phyloP scores from a whole-genome alignment of 2,888 invertebrate species.

The Cenopis cana region DNA sequence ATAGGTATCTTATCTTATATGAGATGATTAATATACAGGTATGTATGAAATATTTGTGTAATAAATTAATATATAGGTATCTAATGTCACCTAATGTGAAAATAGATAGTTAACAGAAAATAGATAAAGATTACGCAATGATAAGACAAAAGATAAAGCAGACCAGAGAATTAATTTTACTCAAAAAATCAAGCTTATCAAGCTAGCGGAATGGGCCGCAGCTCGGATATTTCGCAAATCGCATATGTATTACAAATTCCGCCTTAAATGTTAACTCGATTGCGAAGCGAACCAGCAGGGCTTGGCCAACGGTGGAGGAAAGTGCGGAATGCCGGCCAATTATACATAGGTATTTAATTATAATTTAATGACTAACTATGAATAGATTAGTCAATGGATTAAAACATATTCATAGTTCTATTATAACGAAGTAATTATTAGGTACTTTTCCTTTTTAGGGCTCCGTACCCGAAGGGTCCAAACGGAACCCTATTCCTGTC shows the following conservation, averaged over 20 bases:
- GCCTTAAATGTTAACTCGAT: constrained; percentile 41
- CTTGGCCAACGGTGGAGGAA: constrained; percentile 3
- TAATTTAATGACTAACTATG: background rate
- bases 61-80: too few species aligned
- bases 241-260: constrained; percentile 12
- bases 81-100: too few species aligned
- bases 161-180: too few species aligned
- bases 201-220: constrained; percentile 22
- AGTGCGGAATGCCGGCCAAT: background rate
- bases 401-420: background rate
- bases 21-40: too few species aligned
- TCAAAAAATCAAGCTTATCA: too few species aligned
- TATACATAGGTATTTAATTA: background rate
- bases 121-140: too few species aligned
- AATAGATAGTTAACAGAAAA: too few species aligned
- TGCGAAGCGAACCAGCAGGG: constrained; percentile 27
- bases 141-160: too few species aligned
- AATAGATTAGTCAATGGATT: background rate
- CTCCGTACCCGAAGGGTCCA: too few species aligned
- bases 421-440: background rate
- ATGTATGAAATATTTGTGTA: too few species aligned
- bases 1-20: too few species aligned
- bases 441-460: background rate
- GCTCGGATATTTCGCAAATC: constrained; percentile 32
- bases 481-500: too few species aligned